Conservation (phyloP, 2,113 vertebrate genomes). For the Climacteris rufus region DNA sequence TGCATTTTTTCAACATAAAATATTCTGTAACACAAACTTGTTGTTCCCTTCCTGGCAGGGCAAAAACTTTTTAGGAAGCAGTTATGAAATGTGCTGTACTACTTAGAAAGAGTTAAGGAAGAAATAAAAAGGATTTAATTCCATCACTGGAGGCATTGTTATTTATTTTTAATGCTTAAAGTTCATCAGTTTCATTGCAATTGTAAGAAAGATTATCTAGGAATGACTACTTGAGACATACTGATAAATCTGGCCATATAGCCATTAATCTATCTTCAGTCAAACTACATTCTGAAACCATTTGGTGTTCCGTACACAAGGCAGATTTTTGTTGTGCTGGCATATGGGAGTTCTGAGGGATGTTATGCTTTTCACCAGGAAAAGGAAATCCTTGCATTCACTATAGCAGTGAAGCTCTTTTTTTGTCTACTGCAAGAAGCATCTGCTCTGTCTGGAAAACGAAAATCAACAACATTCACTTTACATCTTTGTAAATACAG, state of each 20-base stretch:
- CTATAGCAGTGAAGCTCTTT: neutral
- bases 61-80: neutral
- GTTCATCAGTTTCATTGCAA: neutral
- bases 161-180: neutral
- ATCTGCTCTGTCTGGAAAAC: neutral
- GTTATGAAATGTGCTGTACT: neutral
- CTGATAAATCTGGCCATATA: neutral
- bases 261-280: neutral
- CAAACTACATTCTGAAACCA: neutral
- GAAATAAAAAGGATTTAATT: neutral
- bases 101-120: neutral
- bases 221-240: neutral
- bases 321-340: neutral
- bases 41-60: neutral
- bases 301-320: neutral
- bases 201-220: neutral
- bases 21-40: neutral
- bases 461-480: neutral
- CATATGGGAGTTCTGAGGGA: neutral
- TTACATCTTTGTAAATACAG: neutral
- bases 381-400: neutral
- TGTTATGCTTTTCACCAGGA: neutral
- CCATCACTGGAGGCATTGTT: rapidly evolving
- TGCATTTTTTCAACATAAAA: neutral
- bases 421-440: neutral